Conservation (phyloP, 2,113 vertebrate species). For the Brachirus orientalis region DNA sequence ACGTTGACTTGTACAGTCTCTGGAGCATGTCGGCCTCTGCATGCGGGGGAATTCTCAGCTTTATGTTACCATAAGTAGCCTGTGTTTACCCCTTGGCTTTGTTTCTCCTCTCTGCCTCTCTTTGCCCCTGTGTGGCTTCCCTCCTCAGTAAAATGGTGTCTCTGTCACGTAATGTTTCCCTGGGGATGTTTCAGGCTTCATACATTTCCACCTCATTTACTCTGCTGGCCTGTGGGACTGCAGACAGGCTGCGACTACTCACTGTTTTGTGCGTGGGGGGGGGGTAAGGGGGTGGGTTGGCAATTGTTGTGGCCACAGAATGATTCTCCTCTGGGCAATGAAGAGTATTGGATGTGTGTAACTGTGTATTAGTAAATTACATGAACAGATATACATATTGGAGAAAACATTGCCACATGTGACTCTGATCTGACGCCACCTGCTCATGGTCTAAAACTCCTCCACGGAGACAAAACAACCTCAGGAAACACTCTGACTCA, state of each 20-base stretch:
- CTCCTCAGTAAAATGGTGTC: conserved; percentile 54
- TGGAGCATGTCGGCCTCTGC: no score
- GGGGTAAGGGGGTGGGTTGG: conserved; percentile 2
- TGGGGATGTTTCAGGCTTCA: conserved; percentile 59
- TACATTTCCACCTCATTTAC: conserved; percentile 68
- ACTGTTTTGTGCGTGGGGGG: conserved; percentile 11
- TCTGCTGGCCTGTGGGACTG: conserved; percentile 41
- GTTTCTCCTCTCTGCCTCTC: conserved; percentile 2
- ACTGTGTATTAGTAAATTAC: conserved; percentile 18
- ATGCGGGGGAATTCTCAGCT: not conserved
- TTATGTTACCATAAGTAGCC: not conserved
- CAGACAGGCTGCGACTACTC: conserved; percentile 22
- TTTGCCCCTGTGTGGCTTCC: conserved; percentile 12
- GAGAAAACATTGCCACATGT: no score
- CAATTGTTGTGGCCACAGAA: conserved; percentile 30
- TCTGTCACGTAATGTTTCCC: conserved; percentile 59
- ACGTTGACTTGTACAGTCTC: not conserved
- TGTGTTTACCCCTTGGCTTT: conserved; percentile 15
- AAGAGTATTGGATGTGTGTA: conserved; percentile 10
- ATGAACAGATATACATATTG: not conserved
- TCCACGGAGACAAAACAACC: no score
- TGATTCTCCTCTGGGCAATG: conserved; percentile 18
- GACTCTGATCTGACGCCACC: no score
- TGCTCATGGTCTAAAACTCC: no score
- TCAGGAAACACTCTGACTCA: no score